phyloP scores from a whole-genome alignment of 2,888 invertebrate species.

The Drosophila colorata region DNA sequence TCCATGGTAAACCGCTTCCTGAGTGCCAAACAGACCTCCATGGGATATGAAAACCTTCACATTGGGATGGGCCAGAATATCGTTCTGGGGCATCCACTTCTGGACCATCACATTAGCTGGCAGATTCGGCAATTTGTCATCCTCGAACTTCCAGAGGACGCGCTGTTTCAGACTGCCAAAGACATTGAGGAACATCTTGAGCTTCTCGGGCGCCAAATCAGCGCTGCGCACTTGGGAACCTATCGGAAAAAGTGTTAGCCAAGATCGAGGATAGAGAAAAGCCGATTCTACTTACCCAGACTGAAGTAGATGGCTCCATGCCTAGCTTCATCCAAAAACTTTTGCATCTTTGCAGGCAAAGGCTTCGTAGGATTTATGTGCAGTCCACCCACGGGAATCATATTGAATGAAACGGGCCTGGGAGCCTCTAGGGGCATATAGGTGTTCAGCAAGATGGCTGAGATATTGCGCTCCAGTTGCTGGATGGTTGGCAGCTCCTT shows the following conservation, averaged over 20 bases:
- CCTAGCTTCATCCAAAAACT: slow-evolving; percentile 83
- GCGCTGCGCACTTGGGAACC: slow-evolving; percentile 85
- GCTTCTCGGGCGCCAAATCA: slow-evolving; percentile 82
- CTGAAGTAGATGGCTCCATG: slow-evolving; percentile 82
- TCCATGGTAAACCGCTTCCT: no score
- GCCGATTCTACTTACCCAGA: slow-evolving; percentile 66
- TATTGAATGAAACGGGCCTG: slow-evolving; percentile 83
- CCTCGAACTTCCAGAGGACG: slow-evolving; percentile 85
- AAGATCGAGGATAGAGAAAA: no score
- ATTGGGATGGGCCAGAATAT: slow-evolving; percentile 84
- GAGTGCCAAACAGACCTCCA: slow-evolving; percentile 83
- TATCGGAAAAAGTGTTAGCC: slow-evolving; percentile 10
- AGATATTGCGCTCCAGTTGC: slow-evolving; percentile 85
- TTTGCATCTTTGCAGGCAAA: slow-evolving; percentile 75
- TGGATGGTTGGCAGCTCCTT: slow-evolving; percentile 79
- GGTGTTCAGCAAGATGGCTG: slow-evolving; percentile 85
- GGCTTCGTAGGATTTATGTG: slow-evolving; percentile 84
- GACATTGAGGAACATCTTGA: slow-evolving; percentile 81
- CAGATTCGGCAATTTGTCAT: slow-evolving; percentile 78
- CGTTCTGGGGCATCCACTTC: slow-evolving; percentile 86
- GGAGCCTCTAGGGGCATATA: slow-evolving; percentile 84
- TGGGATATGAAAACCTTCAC: slow-evolving; percentile 85
- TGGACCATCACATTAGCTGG: slow-evolving; percentile 84
- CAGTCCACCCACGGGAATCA: slow-evolving; percentile 86
- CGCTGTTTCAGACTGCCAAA: slow-evolving; percentile 83